Evolutionary conservation across 2,113 vertebrate genomes (phyloP).

Genomic region (Phrynocephalus versicolor): DNA sequence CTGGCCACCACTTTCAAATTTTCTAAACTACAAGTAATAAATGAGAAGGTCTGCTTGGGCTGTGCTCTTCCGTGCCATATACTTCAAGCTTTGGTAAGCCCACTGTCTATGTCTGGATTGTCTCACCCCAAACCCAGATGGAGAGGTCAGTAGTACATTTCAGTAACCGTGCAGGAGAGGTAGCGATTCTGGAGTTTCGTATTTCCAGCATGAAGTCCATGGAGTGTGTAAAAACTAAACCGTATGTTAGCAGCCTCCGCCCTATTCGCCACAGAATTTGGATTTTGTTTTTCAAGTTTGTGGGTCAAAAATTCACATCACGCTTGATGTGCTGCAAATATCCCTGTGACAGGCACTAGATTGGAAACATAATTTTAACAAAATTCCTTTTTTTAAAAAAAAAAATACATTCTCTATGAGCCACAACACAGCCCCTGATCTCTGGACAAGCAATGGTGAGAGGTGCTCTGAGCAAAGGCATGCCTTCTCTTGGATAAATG

Average conservation of each 20-base stretch:
- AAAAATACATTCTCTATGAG: neutral
- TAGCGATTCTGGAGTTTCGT: neutral
- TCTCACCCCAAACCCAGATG: neutral
- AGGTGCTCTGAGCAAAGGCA: neutral
- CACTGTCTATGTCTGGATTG: neutral
- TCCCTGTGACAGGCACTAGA: neutral
- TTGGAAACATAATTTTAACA: slow-evolving; percentile 13
- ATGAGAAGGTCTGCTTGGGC: neutral
- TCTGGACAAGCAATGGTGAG: slow-evolving; percentile 28
- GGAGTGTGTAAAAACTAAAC: neutral
- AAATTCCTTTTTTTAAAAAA: neutral
- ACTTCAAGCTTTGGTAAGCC: neutral
- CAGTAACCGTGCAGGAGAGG: neutral
- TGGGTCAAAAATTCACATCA: slow-evolving; percentile 5
- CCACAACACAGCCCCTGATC: slow-evolving; percentile 6
- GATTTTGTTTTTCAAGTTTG: slow-evolving; percentile 15
- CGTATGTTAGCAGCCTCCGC: slow-evolving; percentile 1
- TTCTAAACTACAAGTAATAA: neutral
- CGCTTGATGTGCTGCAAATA: neutral
- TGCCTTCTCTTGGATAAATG: slow-evolving; percentile 25
- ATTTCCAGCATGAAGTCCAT: neutral
- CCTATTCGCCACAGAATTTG: neutral
- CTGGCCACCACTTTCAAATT: no score
- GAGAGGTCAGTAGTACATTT: neutral
- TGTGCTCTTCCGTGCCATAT: neutral